These are phyloP conservation scores for Ahaetulla prasina DNA, from an alignment of 2,113 vertebrate species.

Conservation along the genomic window DNA sequence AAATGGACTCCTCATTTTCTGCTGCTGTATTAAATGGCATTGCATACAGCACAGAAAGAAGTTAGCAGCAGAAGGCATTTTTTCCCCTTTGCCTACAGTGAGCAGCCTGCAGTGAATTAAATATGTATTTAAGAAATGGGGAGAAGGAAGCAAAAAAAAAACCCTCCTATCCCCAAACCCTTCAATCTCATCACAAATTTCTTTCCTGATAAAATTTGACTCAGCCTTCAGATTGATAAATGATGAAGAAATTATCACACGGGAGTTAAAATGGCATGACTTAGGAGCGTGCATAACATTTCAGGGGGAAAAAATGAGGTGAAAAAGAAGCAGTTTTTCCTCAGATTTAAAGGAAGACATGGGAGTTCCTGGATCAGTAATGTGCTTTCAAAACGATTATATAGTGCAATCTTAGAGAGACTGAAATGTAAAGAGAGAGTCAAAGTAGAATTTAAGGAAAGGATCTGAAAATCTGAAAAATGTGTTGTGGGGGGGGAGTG, in stretches of 20 bases:
- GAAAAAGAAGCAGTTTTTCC: background rate
- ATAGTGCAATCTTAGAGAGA: background rate
- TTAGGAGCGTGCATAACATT: background rate
- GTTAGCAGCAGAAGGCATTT: background rate
- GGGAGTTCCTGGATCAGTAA: background rate
- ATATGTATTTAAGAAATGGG: background rate
- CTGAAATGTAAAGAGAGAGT: slow-evolving; percentile 42
- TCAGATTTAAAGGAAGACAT: slow-evolving; percentile 16
- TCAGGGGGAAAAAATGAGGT: background rate
- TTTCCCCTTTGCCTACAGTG: no score
- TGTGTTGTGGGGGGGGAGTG: no score
- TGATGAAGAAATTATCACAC: background rate
- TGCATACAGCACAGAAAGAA: background rate
- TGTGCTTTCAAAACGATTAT: slow-evolving; percentile 21
- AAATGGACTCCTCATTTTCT: background rate
- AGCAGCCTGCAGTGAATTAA: background rate
- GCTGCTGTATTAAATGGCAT: background rate
- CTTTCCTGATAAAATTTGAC: background rate
- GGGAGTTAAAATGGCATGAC: background rate
- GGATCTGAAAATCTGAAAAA: slow-evolving; percentile 66
- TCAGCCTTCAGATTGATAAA: background rate
- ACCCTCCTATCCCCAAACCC: no score
- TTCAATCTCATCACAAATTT: background rate
- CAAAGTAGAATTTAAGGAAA: slow-evolving; percentile 57
- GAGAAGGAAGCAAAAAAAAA: background rate